Evolutionary conservation across 2,113 vertebrate species (phyloP), one percentile per base, ranked within the genome.

Genomic region (Podocnemis expansa): DNA sequence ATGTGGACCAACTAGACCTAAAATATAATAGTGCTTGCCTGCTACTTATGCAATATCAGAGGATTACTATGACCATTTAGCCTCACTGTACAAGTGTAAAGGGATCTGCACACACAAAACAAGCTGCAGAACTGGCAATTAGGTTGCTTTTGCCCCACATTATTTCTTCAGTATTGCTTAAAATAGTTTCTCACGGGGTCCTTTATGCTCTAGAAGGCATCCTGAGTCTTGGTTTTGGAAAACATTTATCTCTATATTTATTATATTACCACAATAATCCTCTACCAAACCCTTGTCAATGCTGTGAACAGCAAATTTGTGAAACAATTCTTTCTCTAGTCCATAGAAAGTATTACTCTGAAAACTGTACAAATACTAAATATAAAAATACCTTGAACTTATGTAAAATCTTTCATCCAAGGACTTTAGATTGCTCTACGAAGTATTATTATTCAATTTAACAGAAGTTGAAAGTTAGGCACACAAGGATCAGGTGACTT

Each of bases 211-310:
- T 41, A 14, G 24, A 16, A 12, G 41, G 41, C 41, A 41, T 75
- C 41, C 24, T 45, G 24, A 96, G 93, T 94, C 95, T 95, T 88
- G 93, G 78, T 94, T 96, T 82, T 93, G 88, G 96, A 93, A 91
- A 93, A 58, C 93, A 47, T 76, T 96, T 95, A 96, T 94, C 84
- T 85, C 49, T 17, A 38, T 89, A 80, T 51, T 41, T 41, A 3
- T 91, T 92, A 91, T 88, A 4, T 43, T 76, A 27, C 41, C 41
- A 76, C 41, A 45, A 41, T 76, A 45, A 43, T 43, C 25, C 13
- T 76, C 73, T 45, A 27, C 45, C 41, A 75, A 22, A 45, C 73
- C 41, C 73, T 76, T 76, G 73, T 24, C 73, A 45, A 27, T 76
- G 41, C 21, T 41, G 22, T 75, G 22, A 76, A 76, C 22, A 43